A percentile compares a stretch with the other conserved stretches of the same genome.
Conservation (phyloP, 2,113 vertebrate genomes). For the Hyaena hyaena region DNA sequence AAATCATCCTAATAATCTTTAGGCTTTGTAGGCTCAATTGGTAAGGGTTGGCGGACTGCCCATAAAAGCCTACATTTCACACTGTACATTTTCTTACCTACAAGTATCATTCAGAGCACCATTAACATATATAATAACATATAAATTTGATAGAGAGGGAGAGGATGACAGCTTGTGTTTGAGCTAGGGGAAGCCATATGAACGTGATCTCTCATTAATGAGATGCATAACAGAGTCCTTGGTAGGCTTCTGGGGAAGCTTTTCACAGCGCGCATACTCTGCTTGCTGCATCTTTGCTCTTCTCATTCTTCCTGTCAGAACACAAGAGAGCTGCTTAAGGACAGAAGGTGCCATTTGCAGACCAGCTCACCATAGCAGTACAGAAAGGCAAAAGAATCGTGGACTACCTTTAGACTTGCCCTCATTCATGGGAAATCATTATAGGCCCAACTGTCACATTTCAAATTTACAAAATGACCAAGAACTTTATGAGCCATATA, state of each 20-base stretch:
- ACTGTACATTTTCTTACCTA: not conserved
- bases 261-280: rapidly evolving
- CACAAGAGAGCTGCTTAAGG: not conserved
- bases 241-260: no score
- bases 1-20: not conserved
- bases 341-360: not conserved
- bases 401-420: not conserved
- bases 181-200: not conserved
- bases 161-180: not conserved
- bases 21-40: not conserved
- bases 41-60: not conserved
- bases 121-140: not conserved
- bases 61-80: not conserved
- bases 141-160: not conserved
- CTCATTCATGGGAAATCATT: not conserved
- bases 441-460: not conserved
- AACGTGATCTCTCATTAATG: not conserved
- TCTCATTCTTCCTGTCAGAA: not conserved
- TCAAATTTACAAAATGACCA: not conserved
- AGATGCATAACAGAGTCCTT: rapidly evolving
- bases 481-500: not conserved
- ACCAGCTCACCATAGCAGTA: rapidly evolving
- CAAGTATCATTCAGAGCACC: not conserved
- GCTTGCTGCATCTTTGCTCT: no score
- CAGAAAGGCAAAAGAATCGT: rapidly evolving